Conservation (phyloP, 2,113 vertebrate genomes). For the Colinus virginianus region DNA sequence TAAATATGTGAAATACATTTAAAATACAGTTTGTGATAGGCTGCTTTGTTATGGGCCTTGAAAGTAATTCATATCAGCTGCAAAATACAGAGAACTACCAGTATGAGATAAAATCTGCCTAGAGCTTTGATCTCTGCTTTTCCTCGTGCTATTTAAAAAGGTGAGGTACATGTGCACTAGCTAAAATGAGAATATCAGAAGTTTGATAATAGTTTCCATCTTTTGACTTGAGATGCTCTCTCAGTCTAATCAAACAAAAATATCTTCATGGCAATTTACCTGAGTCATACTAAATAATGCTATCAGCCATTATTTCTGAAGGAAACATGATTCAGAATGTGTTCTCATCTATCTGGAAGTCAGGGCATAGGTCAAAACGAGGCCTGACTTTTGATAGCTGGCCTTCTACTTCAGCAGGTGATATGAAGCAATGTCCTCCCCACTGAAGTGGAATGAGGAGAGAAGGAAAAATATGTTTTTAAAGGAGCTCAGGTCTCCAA, state of each 20-base stretch:
- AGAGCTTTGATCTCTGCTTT: neutral
- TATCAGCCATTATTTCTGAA: neutral
- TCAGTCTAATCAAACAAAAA: neutral
- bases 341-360: neutral
- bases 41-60: neutral
- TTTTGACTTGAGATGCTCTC: neutral
- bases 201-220: neutral
- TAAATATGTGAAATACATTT: neutral
- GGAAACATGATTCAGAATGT: neutral
- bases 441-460: fast-evolving
- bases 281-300: neutral
- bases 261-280: neutral
- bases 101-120: neutral
- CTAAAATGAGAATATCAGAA: neutral
- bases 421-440: neutral
- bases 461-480: neutral
- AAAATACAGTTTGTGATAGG: neutral
- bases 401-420: neutral
- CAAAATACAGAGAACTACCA: neutral
- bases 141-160: neutral
- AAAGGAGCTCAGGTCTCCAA: neutral
- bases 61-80: neutral
- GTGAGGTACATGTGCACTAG: neutral
- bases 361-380: neutral
- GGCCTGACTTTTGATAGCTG: neutral